phyloP scores from a whole-genome alignment of 2,797 vertebrate genomes.

The Sebastes matsubarae region DNA sequence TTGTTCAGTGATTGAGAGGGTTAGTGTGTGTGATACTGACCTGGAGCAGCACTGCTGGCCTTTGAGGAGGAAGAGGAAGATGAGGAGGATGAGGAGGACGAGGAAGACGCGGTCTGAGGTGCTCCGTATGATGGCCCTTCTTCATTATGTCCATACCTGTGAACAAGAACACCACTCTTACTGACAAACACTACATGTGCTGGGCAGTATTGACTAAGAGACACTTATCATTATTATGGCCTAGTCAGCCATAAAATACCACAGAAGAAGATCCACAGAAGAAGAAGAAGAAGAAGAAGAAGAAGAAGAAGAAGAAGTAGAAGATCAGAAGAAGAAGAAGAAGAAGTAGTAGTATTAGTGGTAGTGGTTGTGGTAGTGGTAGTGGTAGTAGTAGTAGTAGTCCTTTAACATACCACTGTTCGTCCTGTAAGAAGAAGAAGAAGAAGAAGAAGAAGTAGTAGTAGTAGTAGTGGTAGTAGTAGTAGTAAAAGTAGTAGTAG shows the following conservation, averaged over 20 bases:
- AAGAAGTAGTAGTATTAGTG: no score
- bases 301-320: no score
- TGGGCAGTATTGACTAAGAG: neutral
- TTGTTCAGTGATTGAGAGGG: neutral
- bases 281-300: no score
- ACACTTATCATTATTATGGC: neutral
- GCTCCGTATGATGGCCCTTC: constrained; percentile 55
- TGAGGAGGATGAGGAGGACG: constrained; percentile 12
- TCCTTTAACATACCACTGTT: no score
- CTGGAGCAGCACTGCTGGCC: constrained; percentile 79
- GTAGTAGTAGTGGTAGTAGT: no score
- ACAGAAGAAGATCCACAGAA: no score
- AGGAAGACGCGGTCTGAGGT: constrained; percentile 32
- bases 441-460: no score
- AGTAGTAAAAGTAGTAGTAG: no score
- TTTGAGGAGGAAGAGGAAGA: constrained; percentile 47
- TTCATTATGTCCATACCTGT: constrained; percentile 55
- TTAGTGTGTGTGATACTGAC: constrained; percentile 68
- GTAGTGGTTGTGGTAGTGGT: rapidly evolving
- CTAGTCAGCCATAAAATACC: no score
- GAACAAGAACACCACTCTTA: neutral
- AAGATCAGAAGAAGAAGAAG: no score
- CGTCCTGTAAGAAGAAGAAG: no score
- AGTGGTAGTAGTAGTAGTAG: rapidly evolving
- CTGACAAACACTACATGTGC: neutral